Conservation (phyloP, 2,113 vertebrate species). For the Chaetodon auriga region DNA sequence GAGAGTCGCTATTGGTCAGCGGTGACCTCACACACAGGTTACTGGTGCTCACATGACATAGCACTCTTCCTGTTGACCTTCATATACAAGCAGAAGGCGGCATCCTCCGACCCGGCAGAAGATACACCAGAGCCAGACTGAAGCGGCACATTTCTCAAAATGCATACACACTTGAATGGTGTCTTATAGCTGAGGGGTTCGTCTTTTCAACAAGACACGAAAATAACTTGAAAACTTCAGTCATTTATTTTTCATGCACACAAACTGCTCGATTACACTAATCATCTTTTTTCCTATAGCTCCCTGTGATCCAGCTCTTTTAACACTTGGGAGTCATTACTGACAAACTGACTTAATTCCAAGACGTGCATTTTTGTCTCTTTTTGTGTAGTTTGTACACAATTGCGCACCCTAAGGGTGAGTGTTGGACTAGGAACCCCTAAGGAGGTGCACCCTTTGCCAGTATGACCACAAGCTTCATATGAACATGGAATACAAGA, state of each 20-base stretch:
- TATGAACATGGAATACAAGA: slow-evolving; percentile 11
- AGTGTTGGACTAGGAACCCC: slow-evolving; percentile 53
- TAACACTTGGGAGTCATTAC: slow-evolving; percentile 34
- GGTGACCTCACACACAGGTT: slow-evolving; percentile 97
- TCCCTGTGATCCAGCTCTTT: slow-evolving; percentile 33
- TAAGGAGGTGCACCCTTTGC: slow-evolving; percentile 60
- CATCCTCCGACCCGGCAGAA: slow-evolving; percentile 59
- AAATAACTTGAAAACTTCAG: slow-evolving; percentile 25
- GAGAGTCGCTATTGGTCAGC: slow-evolving; percentile 99
- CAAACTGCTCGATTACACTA: slow-evolving; percentile 26
- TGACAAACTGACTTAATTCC: slow-evolving; percentile 36
- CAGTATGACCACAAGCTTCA: slow-evolving; percentile 36
- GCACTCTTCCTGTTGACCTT: slow-evolving; percentile 97
- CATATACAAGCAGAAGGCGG: slow-evolving; percentile 89
- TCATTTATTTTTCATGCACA: slow-evolving; percentile 45
- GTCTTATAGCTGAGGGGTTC: slow-evolving; percentile 10
- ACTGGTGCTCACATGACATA: slow-evolving; percentile 97
- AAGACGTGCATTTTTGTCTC: slow-evolving; percentile 47
- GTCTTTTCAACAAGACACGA: slow-evolving; percentile 17
- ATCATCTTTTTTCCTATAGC: slow-evolving; percentile 11
- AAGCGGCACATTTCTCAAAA: slow-evolving; percentile 29
- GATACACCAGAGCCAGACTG: slow-evolving; percentile 77
- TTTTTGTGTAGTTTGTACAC: slow-evolving; percentile 52
- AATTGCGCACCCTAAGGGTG: slow-evolving; percentile 59
- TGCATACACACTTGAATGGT: slow-evolving; percentile 30